A percentile compares a stretch with the other conserved stretches of the same genome.
These are phyloP conservation scores for Maccullochella peelii DNA, from an alignment of 2,113 vertebrate genomes.

Conservation along the genomic window DNA sequence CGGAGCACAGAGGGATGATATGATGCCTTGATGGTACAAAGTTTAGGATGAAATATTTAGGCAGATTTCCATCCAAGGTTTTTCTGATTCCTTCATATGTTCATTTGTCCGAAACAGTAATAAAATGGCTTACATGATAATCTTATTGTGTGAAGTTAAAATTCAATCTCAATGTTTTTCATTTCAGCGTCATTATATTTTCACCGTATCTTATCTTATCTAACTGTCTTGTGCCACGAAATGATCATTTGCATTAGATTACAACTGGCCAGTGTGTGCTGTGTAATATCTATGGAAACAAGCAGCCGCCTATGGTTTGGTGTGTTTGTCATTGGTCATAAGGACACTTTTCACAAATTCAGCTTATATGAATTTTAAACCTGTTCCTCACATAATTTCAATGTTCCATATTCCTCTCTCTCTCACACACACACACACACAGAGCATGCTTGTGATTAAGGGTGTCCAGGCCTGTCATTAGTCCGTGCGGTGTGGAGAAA, in stretches of 20 bases:
- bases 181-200: conserved; percentile 25
- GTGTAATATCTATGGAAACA: conserved; percentile 34
- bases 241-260: conserved; percentile 34
- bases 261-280: background rate
- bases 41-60: conserved; percentile 8
- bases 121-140: background rate
- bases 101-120: background rate
- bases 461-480: conserved; percentile 70
- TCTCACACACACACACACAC: conserved; percentile 16
- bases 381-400: conserved; percentile 38
- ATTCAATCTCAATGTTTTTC: conserved; percentile 2
- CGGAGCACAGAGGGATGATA: background rate
- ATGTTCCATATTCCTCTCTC: conserved; percentile 24
- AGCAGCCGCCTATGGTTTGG: conserved; percentile 4
- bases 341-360: conserved; percentile 9
- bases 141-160: background rate
- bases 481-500: conserved; percentile 49
- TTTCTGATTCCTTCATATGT: background rate
- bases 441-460: conserved; percentile 50
- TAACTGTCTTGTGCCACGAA: background rate
- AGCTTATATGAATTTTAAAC: conserved; percentile 39
- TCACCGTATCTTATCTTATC: conserved; percentile 6
- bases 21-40: background rate
- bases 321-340: conserved; percentile 39
- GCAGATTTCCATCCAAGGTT: conserved; percentile 1